A percentile compares a stretch with the other conserved stretches of the same genome.
Evolutionary conservation across 2,797 vertebrate species (phyloP).

Genomic region (Karalla daura): DNA sequence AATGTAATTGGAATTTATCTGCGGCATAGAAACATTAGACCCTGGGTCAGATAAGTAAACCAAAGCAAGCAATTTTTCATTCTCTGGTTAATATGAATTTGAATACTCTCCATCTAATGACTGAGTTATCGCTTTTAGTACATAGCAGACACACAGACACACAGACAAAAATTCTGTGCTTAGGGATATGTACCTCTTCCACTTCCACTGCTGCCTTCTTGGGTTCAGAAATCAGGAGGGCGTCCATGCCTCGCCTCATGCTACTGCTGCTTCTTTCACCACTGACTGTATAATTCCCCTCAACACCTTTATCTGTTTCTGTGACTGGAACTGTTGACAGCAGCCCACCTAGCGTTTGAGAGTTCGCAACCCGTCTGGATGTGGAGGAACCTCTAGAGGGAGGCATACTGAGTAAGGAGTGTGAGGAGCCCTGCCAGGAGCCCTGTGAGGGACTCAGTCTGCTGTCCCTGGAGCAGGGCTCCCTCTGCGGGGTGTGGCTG

Average conservation of each 20-base stretch:
- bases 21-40: not conserved
- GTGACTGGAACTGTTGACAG: constrained; percentile 37
- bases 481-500: constrained; percentile 56
- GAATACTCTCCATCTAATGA: not conserved
- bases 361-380: constrained; percentile 46
- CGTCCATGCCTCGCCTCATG: constrained; percentile 77
- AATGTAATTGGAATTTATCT: not conserved
- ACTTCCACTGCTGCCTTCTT: constrained; percentile 67
- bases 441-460: constrained; percentile 73
- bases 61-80: not conserved
- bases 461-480: constrained; percentile 55
- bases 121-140: not conserved
- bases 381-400: constrained; percentile 64
- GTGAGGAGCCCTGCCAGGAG: constrained; percentile 77
- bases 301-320: constrained; percentile 53
- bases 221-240: constrained; percentile 75
- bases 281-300: not conserved
- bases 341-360: constrained; percentile 30
- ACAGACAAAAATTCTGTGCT: no score
- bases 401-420: constrained; percentile 74
- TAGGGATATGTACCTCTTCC: constrained; percentile 73
- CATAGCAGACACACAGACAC: not conserved
- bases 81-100: not conserved
- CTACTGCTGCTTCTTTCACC: constrained; percentile 78
- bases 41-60: not conserved